Conservation (phyloP, 1,140 invertebrate genomes). For the Leptonema lineaticorne region DNA sequence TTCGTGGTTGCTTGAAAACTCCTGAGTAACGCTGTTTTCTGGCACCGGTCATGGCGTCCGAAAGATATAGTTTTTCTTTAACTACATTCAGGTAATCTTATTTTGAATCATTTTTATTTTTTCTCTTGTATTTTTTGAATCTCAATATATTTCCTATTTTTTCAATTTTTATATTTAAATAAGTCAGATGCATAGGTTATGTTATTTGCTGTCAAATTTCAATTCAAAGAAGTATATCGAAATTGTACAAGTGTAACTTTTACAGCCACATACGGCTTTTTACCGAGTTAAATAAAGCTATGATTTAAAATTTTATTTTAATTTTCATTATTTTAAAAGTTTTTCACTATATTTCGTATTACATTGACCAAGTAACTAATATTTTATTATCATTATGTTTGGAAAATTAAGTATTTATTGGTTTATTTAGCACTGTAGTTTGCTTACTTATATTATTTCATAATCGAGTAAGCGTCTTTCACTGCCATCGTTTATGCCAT, state of each 20-base stretch:
- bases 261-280: too few relatives aligned
- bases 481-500: not conserved
- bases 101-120: not conserved
- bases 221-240: not conserved
- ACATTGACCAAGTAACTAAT: too few relatives aligned
- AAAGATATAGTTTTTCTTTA: constrained; percentile 97
- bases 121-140: not conserved
- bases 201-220: not conserved
- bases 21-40: not conserved
- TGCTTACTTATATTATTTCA: too few relatives aligned
- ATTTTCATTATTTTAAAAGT: too few relatives aligned
- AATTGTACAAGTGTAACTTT: too few relatives aligned
- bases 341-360: too few relatives aligned
- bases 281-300: too few relatives aligned
- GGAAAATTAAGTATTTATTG: too few relatives aligned
- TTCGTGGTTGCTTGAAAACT: not conserved
- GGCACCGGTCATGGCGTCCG: constrained; percentile 73
- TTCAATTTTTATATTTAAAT: not conserved
- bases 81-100: constrained; percentile 92
- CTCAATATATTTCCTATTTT: not conserved
- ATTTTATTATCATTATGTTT: too few relatives aligned
- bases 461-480: too few relatives aligned
- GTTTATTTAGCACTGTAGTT: too few relatives aligned
- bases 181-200: not conserved
- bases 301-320: too few relatives aligned